Percentiles rank a stretch among this genome's conserved stretches.
Conservation (phyloP, 2,797 vertebrate species). For the Aplochiton taeniatus region DNA sequence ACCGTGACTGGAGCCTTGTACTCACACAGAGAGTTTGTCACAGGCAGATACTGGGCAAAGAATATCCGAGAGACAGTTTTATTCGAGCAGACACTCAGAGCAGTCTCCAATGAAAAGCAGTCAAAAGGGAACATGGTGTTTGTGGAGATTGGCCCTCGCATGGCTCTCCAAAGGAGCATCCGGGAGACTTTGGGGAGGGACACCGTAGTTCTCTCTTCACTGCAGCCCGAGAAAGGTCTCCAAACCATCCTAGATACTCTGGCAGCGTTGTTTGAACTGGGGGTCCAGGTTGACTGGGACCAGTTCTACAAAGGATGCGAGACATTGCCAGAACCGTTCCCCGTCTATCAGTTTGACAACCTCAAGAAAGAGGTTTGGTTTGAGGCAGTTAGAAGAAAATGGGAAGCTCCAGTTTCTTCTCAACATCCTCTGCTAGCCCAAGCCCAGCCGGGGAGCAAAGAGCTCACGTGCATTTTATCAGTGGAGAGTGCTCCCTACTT, state of each 20-base stretch:
- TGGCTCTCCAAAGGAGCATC: conserved; percentile 78
- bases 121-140: conserved; percentile 72
- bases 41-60: conserved; percentile 81
- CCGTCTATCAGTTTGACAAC: conserved; percentile 82
- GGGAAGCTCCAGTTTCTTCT: conserved; percentile 45
- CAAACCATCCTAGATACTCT: conserved; percentile 65
- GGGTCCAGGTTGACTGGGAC: conserved; percentile 71
- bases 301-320: conserved; percentile 74
- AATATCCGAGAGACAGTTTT: conserved; percentile 82
- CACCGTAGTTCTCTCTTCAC: conserved; percentile 69
- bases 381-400: conserved; percentile 67
- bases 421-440: conserved; percentile 64
- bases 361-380: conserved; percentile 69
- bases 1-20: conserved; percentile 76
- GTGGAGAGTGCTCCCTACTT: conserved; percentile 63
- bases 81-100: conserved; percentile 76
- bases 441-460: conserved; percentile 46
- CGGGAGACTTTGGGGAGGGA: conserved; percentile 77
- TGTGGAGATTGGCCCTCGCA: conserved; percentile 84
- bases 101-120: conserved; percentile 46
- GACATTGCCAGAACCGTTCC: conserved; percentile 69
- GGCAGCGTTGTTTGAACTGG: conserved; percentile 75
- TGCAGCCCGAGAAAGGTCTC: conserved; percentile 74
- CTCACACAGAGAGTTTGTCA: conserved; percentile 73
- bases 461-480: conserved; percentile 73